These are phyloP conservation scores for Pammene fasciana DNA, from an alignment of 2,888 invertebrate genomes.

Conservation along the genomic window DNA sequence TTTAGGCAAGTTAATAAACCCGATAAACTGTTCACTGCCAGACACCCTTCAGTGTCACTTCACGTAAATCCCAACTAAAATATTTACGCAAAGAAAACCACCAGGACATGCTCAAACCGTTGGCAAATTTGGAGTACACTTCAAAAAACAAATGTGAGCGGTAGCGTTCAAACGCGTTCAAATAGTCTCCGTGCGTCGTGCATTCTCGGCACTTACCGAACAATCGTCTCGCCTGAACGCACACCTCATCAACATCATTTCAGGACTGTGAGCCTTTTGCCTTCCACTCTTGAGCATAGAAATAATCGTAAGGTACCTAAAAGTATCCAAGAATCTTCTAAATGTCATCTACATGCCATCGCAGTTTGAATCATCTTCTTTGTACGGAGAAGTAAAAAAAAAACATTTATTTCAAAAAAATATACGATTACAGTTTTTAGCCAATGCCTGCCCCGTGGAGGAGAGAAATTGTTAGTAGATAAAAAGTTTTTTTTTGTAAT, in stretches of 20 bases:
- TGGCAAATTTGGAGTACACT: conserved; percentile 29
- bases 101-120: conserved; percentile 21
- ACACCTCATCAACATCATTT: neutral
- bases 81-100: conserved; percentile 11
- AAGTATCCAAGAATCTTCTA: no score
- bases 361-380: no score
- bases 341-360: no score
- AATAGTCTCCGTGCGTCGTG: neutral
- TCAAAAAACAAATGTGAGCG: conserved; percentile 13
- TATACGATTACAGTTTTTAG: no score
- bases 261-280: no score
- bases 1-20: neutral
- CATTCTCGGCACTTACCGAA: neutral
- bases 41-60: neutral
- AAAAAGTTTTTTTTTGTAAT: no score
- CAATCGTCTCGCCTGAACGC: neutral
- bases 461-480: no score
- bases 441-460: no score
- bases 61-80: conserved; percentile 17
- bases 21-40: neutral
- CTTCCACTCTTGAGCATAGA: no score
- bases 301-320: no score
- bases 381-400: no score
- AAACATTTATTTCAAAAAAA: no score
- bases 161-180: conserved; percentile 14